Base-by-base conservation (phyloP, 2,888 invertebrate genomes). In the Trichopria drosophilae region DNA sequence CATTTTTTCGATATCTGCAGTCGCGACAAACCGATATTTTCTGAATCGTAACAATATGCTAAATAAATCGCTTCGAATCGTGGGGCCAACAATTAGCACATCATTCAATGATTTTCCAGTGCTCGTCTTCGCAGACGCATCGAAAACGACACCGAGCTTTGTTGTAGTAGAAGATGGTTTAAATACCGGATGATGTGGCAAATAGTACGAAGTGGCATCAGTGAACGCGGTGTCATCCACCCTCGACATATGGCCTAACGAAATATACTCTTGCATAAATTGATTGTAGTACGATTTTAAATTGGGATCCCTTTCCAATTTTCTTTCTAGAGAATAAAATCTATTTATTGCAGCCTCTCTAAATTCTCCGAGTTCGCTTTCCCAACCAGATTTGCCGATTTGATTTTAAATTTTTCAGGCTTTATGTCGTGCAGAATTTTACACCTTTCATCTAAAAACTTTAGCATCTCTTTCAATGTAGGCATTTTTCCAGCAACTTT, bases 1-100 rank as follows among this genome's bases (percentile, higher is more conserved):
- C 55, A 55, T 58, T 41, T 53, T 51, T 13, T 37, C 48, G 3
- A 48, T 40, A 10, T 48, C 49, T 6, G 51, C 51, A 7, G 45
- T 50, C 1, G 43, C 9, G 2, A 45, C 55, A 28, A 34, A 52
- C 3, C 7, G 18, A 23, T 52, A 40, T 3, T 16, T 32, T 1
- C 55, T 20, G 36, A 55, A 48, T 6, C 45, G 35, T 4, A 36
- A 13, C 4, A 35, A 2, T 5, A 31, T 9, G 12, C 1, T 16
- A 12, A 40, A 47, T 1, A 46, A 9, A 6, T 24, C 22, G 2
- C 16, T 12, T 42, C 36, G 49, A 15, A 49, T 43, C 3, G 43
- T 37, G 3, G 42, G 43, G 0, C 42, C 49, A 1, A 31, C 31
- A 6, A 37, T 15, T 2, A 43, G 9, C 2, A 7, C n/a, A 15